Conservation (phyloP, 2,113 vertebrate genomes). For the Thymallus thymallus region DNA sequence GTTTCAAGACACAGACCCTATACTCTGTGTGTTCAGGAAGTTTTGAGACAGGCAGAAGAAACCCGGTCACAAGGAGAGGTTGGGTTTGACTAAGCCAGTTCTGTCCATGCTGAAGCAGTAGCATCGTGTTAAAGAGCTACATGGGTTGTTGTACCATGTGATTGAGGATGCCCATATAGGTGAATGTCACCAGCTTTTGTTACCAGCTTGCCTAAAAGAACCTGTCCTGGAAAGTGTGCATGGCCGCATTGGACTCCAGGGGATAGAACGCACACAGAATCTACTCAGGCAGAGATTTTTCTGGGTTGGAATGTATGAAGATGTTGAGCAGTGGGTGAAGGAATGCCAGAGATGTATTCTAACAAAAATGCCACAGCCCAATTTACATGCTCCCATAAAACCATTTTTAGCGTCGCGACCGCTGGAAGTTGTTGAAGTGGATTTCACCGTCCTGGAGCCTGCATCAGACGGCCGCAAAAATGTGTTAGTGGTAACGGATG, state of each 20-base stretch:
- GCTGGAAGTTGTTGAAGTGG: background rate
- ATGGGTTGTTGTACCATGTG: background rate
- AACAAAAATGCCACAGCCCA: background rate
- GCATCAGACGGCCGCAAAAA: background rate
- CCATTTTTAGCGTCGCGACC: background rate
- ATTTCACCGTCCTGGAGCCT: too few relatives aligned
- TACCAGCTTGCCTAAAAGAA: background rate
- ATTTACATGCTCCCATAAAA: background rate
- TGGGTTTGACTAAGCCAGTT: background rate
- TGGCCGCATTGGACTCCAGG: background rate
- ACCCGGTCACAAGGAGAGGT: background rate
- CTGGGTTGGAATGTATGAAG: background rate
- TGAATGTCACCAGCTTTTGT: too few relatives aligned
- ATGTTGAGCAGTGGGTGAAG: background rate
- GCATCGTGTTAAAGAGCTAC: background rate
- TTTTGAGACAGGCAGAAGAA: background rate
- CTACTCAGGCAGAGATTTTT: background rate
- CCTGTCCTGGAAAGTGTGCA: background rate
- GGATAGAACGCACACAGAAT: background rate
- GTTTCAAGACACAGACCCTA: background rate
- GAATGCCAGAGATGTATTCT: background rate
- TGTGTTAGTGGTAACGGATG: constrained; percentile 20
- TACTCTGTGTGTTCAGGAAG: background rate
- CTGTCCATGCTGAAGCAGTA: background rate
- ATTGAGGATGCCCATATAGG: background rate